Base-by-base conservation (phyloP, 2,888 invertebrate species). In the Diploptera punctata region DNA sequence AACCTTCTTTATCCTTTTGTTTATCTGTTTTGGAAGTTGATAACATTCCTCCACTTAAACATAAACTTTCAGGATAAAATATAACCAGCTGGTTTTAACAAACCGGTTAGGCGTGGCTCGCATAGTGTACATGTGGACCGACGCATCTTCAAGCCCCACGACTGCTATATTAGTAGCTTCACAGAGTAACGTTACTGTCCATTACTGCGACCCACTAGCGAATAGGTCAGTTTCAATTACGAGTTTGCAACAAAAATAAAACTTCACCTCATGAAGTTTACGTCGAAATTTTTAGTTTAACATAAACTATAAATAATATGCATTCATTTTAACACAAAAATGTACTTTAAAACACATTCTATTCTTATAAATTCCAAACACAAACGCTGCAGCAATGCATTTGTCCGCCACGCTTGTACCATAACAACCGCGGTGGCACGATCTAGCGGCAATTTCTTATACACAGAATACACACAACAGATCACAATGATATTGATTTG, bases 1-100 rank as follows among this genome's bases (percentile, higher is more conserved):
- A 38, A 54, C 69, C 69, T 69, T 31, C 57, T 69, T 52, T 68
- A 24, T 33, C 54, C 52, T 68, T 54, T 54, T 68, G 68, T 54
- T 31, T 54, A n/a, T 68, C 54, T 21, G 16, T 68, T 68, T 68
- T 68, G 18, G 54, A 57, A 52, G 54, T 18, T 38, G 54, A 54
- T 68, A 54, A 57, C 52, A 68, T 57, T 68, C 68, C 54, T 68
- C 52, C 19, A 68, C 9, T 18, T 26, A 52, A 33, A 68, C 68
- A 65, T 38, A 38, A 16, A 57, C 57, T 29, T 29, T 57, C 57
- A 57, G 1, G 29, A 29, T n/a, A 29, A 16, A 57, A 57, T 13
- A 57, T 31, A 29, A 57, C 57, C 29, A 26, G n/a, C 13, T 29
- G 16, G 29, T 31, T 57, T 57, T 24, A 21, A 10, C 29, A 29